Conservation (phyloP, 35 echinoderm and acorn worm genomes). For the Hemicentrotus pulcherrimus region DNA sequence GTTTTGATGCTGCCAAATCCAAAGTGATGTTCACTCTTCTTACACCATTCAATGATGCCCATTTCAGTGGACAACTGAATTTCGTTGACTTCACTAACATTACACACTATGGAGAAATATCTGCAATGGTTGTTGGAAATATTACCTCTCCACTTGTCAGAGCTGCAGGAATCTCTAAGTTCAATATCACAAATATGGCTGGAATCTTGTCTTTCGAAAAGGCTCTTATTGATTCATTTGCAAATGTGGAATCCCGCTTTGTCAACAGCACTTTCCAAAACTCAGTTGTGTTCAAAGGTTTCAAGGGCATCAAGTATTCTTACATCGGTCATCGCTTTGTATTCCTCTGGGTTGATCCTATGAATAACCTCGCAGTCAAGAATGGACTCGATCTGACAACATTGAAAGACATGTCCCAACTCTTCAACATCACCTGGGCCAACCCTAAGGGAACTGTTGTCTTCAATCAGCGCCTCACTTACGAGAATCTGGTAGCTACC, state of each 20-base stretch:
- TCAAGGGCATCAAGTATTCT: background rate
- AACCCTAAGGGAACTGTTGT: conserved; percentile 49
- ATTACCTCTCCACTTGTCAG: conserved; percentile 63
- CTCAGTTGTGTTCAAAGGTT: background rate
- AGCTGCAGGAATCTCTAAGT: background rate
- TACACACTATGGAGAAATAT: conserved; percentile 5
- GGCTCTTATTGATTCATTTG: background rate
- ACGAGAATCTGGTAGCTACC: conserved; percentile 61
- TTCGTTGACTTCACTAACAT: conserved; percentile 25
- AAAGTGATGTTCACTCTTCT: background rate
- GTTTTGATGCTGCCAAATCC: background rate
- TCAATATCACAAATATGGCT: conserved; percentile 42
- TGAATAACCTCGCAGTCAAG: background rate
- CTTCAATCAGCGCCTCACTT: conserved; percentile 49
- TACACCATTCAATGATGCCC: background rate
- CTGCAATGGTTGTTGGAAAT: conserved; percentile 19
- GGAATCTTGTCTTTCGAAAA: conserved; percentile 42
- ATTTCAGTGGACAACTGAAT: background rate
- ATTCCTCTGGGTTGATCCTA: conserved; percentile 31
- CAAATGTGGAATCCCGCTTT: background rate
- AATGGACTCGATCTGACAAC: conserved; percentile 51
- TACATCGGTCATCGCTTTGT: background rate
- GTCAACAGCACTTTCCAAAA: conserved; percentile 13
- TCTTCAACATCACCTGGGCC: conserved; percentile 33
- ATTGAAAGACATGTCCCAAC: conserved; percentile 46